A percentile compares a stretch with the other conserved stretches of the same genome.
Conservation (phyloP, 1,140 invertebrate species). For the Patella vulgata region DNA sequence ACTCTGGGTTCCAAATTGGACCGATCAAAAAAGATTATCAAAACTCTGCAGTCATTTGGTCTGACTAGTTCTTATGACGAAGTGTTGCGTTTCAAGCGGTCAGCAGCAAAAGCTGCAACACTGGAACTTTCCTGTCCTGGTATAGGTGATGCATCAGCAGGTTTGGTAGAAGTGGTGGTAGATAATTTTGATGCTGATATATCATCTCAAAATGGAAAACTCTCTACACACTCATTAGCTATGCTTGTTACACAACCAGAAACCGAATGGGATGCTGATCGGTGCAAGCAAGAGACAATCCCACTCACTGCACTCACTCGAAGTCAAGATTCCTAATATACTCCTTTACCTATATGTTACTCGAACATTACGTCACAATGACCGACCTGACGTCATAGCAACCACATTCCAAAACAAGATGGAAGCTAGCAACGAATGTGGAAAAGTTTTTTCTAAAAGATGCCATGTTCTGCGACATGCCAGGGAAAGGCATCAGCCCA, state of each 20-base stretch:
- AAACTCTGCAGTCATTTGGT: constrained; percentile 18
- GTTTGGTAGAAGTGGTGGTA: constrained; percentile 21
- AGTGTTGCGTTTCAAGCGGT: constrained; percentile 30
- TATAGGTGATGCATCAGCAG: neutral
- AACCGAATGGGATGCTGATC: no score
- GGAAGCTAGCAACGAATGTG: no score
- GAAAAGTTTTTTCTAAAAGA: no score
- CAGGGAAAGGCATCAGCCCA: no score
- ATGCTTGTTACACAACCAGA: constrained; percentile 19
- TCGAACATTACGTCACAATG: no score
- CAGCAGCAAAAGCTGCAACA: constrained; percentile 19
- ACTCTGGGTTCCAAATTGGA: constrained; percentile 23
- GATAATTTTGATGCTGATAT: constrained; percentile 41
- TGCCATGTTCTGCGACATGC: no score
- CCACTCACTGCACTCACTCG: no score
- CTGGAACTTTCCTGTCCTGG: neutral
- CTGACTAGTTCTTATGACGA: constrained; percentile 35
- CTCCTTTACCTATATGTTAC: no score
- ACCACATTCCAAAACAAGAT: no score
- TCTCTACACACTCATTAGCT: constrained; percentile 29
- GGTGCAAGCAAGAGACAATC: no score
- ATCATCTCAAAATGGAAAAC: constrained; percentile 28
- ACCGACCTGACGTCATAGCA: no score
- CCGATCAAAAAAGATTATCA: constrained; percentile 16
- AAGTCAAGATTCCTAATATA: no score